These are phyloP conservation scores for Ctenosaura bakeri DNA, from an alignment of 2,797 vertebrate genomes.

Conservation along the genomic window DNA sequence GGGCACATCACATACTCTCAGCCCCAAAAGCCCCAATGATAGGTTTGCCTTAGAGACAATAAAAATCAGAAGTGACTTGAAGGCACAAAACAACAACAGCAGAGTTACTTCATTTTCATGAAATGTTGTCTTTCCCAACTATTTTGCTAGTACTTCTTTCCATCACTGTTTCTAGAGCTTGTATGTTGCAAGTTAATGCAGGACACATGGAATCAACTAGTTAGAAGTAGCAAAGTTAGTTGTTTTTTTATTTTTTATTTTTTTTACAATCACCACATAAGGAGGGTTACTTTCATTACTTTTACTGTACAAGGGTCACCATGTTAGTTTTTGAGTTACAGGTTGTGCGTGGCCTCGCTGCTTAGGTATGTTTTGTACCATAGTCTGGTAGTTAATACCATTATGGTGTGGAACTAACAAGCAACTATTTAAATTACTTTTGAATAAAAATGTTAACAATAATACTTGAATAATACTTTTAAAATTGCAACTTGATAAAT, in stretches of 20 bases:
- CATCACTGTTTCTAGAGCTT: not conserved
- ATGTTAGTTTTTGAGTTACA: not conserved
- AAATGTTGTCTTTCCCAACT: not conserved
- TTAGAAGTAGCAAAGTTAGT: not conserved
- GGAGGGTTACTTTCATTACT: too few species aligned
- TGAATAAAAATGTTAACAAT: not conserved
- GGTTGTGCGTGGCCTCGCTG: not conserved
- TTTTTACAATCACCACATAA: too few species aligned
- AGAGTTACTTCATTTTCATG: conserved; percentile 10
- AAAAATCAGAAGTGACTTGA: too few species aligned
- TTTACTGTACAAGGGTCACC: too few species aligned
- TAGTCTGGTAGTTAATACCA: not conserved
- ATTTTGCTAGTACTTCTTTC: not conserved
- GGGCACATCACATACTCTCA: too few species aligned
- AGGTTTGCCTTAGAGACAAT: too few species aligned
- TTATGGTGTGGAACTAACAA: not conserved
- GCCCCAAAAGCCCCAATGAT: too few species aligned
- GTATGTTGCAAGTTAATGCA: not conserved
- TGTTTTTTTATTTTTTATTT: not conserved
- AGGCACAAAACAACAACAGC: too few species aligned
- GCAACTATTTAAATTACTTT: not conserved
- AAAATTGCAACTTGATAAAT: not conserved
- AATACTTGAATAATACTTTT: not conserved
- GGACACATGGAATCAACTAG: not conserved
- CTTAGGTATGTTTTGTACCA: not conserved